These are phyloP conservation scores for Heptranchias perlo DNA, from an alignment of 2,113 vertebrate species.

Conservation along the genomic window DNA sequence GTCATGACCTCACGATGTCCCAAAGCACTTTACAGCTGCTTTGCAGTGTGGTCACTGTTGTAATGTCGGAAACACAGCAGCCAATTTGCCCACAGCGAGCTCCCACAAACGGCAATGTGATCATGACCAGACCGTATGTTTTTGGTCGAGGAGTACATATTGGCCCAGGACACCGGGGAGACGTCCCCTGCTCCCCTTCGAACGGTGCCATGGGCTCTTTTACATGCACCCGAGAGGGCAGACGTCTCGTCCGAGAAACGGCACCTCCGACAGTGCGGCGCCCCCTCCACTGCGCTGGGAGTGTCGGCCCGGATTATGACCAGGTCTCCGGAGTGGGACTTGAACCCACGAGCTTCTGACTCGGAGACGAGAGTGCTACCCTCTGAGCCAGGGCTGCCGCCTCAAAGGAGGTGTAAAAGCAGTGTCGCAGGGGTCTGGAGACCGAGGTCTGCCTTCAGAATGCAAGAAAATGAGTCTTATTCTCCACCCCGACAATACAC, in stretches of 20 bases:
- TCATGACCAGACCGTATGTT: background rate
- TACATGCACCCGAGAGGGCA: too few relatives aligned
- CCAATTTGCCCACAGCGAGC: background rate
- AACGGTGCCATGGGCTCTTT: background rate
- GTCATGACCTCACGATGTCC: too few relatives aligned
- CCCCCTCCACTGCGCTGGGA: too few relatives aligned
- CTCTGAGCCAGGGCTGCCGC: too few relatives aligned
- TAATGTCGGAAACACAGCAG: background rate
- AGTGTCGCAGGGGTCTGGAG: too few relatives aligned
- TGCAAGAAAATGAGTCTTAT: too few relatives aligned
- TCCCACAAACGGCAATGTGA: background rate
- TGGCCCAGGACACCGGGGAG: background rate
- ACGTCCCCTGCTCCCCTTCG: background rate
- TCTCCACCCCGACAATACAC: too few relatives aligned
- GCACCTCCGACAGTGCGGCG: background rate
- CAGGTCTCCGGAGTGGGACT: background rate
- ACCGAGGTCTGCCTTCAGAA: too few relatives aligned
- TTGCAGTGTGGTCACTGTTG: background rate
- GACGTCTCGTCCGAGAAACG: too few relatives aligned
- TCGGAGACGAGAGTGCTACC: background rate
- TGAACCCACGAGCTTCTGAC: background rate
- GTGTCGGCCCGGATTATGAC: background rate
- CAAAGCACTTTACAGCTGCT: too few relatives aligned
- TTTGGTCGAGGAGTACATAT: background rate
- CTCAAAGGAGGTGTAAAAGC: too few relatives aligned